Evolutionary conservation across 92 coral and sea anemone species (phyloP), one percentile per base, ranked within the genome.

Genomic region (Zoanthus sansibaricus): DNA sequence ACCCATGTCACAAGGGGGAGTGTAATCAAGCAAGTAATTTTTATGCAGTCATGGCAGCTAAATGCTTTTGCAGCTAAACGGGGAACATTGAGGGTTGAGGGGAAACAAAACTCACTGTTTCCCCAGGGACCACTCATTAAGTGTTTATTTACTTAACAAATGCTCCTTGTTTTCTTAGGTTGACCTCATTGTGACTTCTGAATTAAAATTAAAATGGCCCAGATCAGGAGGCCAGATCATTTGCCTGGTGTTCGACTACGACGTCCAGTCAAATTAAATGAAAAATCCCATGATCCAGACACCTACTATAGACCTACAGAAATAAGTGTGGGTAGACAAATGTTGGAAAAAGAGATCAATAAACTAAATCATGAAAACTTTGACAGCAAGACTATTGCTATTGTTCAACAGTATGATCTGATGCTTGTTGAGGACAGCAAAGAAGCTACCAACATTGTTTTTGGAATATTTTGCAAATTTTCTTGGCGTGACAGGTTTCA

Each of bases 401-500:
- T 80, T 5, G 66, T 62, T 58, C 15, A n/a, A 46, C 85, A 80
- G 47, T 80, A 80, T 80, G 47, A 52, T 64, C 48, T 80, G 59
- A 80, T 80, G 85, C 58, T 80, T 21, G 46, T 30, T 6, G 85
- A 80, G 59, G 75, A 80, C 25, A 21, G 62, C 44, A 25, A 21
- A 21, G 46, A 55, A 3, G 75, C 85, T 13, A 71, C 70, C 20
- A 72, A 80, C 66, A 80, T 9, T 46, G 85, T 80, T 67, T 80
- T 66, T 80, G 42, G 59, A 25, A 44, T 91, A 10, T 84, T 91
- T 62, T 78, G 82, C 62, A 82, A 84, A 44, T 77, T 79, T 46
- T 77, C 94, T 3, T 84, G 91, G 89, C 56, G 54, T 64, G 94
- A 91, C 76, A 77, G 94, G 42, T 83, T 78, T 58, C 71, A 72